These are phyloP conservation scores for Timandra comae DNA, from an alignment of 2,888 invertebrate genomes.

Conservation along the genomic window DNA sequence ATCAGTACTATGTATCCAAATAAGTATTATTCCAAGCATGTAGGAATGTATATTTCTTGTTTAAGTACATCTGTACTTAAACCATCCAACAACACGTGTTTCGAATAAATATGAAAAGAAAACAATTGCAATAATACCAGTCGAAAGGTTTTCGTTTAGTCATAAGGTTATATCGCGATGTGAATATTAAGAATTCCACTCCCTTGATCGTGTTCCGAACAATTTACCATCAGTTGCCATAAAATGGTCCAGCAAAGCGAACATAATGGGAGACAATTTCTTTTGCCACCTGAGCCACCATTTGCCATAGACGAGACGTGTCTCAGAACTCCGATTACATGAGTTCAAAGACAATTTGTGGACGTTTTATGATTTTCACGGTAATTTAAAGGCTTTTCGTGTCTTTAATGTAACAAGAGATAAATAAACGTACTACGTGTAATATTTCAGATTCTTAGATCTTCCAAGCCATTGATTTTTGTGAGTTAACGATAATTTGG, in stretches of 20 bases:
- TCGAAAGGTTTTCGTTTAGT: constrained; percentile 27
- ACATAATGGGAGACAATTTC: constrained; percentile 63
- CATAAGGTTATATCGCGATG: constrained; percentile 40
- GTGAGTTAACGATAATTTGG: too few relatives aligned
- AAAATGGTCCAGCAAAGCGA: constrained; percentile 56
- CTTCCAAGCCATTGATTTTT: too few relatives aligned
- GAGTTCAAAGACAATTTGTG: constrained; percentile 29
- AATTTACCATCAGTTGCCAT: constrained; percentile 60
- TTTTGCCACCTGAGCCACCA: constrained; percentile 56
- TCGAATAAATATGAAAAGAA: constrained; percentile 1
- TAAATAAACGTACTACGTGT: too few relatives aligned
- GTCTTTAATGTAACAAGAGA: background rate
- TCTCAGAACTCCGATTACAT: constrained; percentile 27
- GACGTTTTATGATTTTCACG: constrained; percentile 14
- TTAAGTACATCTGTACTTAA: background rate
- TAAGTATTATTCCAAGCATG: background rate
- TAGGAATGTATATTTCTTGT: background rate
- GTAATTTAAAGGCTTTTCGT: constrained; percentile 8
- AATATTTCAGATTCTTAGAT: too few relatives aligned
- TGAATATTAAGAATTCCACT: constrained; percentile 52
- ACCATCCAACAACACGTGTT: background rate
- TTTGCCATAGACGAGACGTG: constrained; percentile 21
- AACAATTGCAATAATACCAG: constrained; percentile 31
- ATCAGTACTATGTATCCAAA: too few relatives aligned
- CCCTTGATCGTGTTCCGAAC: constrained; percentile 45